Conservation (phyloP, 2,113 vertebrate species). For the Pogonocichla stellata region DNA sequence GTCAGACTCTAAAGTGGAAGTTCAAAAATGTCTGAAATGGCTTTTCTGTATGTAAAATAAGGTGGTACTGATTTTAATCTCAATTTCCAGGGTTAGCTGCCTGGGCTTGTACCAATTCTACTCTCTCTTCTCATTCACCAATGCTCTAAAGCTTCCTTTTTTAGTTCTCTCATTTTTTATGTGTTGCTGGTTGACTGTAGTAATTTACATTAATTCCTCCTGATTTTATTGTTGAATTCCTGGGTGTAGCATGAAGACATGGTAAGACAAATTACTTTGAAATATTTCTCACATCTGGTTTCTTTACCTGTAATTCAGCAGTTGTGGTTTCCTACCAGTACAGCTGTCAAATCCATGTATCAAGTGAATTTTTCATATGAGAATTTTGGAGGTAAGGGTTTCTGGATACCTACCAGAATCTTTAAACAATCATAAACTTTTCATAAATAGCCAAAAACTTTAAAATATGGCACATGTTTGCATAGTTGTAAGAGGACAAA, state of each 20-base stretch:
- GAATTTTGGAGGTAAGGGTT: background rate
- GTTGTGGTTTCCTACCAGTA: background rate
- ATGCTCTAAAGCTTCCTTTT: background rate
- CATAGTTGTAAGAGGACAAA: background rate
- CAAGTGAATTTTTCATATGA: background rate
- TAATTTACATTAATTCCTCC: background rate
- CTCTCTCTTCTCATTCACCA: background rate
- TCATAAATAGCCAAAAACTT: background rate
- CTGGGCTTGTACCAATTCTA: background rate
- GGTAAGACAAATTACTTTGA: background rate
- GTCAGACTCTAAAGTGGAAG: background rate
- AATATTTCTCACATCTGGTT: background rate
- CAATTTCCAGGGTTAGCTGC: background rate
- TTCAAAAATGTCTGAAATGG: background rate
- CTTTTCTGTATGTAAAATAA: conserved; percentile 7
- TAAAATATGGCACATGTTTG: background rate
- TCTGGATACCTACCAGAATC: background rate
- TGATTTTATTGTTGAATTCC: background rate
- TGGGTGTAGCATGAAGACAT: background rate
- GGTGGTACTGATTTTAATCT: conserved; percentile 1
- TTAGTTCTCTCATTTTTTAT: background rate
- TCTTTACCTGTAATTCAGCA: background rate
- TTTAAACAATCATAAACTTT: background rate
- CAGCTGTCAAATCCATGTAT: background rate
- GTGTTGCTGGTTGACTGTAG: background rate